Base-by-base conservation (phyloP, 2,113 vertebrate species). In the Thryonomys swinderianus region DNA sequence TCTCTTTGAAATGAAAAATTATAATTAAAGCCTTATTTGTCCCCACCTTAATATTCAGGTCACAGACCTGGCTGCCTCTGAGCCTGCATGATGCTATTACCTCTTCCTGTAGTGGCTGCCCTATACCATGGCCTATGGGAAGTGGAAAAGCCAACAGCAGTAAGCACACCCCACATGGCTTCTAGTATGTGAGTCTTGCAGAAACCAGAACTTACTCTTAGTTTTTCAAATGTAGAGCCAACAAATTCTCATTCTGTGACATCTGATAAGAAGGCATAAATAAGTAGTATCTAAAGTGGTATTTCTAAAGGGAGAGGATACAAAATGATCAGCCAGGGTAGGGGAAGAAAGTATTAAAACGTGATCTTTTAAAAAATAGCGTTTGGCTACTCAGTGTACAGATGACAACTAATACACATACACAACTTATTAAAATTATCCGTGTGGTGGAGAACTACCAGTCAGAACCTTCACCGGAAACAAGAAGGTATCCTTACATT, bases 111-210 rank as follows among this genome's bases (percentile, higher is more conserved):
- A 37, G 67, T 84, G 97, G 13, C 55, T 79, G 69, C 40, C 37
- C 95, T 94, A 85, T 95, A 94, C 95, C 61, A 8, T 92, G 32
- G 95, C 86, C 94, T 93, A 53, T 96, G 93, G 97, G 93, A 97
- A 97, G 94, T 67, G 88, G 85, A 90, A 94, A 97, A 97, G 92
- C 96, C 95, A 98, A 97, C 85, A 94, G 11, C 55, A 55, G 37
- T 66, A 40, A 95, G 88, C 45, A 80, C 18, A 71, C 48, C 62
- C 42, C 37, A 62, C 0, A 1, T 5, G 17, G 74, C 82, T 84
- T 67, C 59, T 66, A 62, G 30, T 84, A 37, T 67, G 11, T 80
- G 80, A 84, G 84, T 85, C 64, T 66, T 92, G 45, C 34, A 88
- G 82, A 93, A 93, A 74, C 57, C 67, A 66, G 62, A 71, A 34